phyloP scores from a whole-genome alignment of 2,888 invertebrate genomes.

The Drosophila nigricruria region DNA sequence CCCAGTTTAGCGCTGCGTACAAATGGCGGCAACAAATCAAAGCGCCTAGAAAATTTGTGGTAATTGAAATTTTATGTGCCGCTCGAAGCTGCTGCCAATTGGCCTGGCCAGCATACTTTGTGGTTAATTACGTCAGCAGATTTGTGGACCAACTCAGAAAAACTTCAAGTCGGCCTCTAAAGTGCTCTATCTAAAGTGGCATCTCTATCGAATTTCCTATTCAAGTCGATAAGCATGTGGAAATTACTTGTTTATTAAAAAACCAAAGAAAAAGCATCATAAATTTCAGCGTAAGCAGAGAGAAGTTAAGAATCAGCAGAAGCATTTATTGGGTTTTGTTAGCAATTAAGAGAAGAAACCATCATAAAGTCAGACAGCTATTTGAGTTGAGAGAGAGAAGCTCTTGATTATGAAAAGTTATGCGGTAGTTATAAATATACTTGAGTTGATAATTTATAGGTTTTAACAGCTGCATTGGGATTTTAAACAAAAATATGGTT shows the following conservation, averaged over 20 bases:
- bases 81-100: constrained; percentile 67
- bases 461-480: neutral
- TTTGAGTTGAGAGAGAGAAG: neutral
- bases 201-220: constrained; percentile 33
- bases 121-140: constrained; percentile 67
- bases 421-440: neutral
- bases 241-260: constrained; percentile 6
- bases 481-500: neutral
- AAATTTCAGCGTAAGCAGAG: constrained; percentile 16
- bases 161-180: constrained; percentile 13
- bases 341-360: constrained; percentile 1
- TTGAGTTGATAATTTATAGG: neutral
- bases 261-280: constrained; percentile 8
- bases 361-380: constrained; percentile 7
- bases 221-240: constrained; percentile 13
- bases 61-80: constrained; percentile 74
- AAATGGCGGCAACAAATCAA: constrained; percentile 72
- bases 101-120: constrained; percentile 59
- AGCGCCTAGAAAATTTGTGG: constrained; percentile 69
- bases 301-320: constrained; percentile 15
- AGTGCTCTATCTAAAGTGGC: constrained; percentile 43
- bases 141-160: constrained; percentile 11
- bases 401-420: neutral
- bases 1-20: constrained; percentile 21
- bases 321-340: constrained; percentile 3